Evolutionary conservation across 2,888 invertebrate species (phyloP).

Genomic region (Chrysomela aeneicollis): DNA sequence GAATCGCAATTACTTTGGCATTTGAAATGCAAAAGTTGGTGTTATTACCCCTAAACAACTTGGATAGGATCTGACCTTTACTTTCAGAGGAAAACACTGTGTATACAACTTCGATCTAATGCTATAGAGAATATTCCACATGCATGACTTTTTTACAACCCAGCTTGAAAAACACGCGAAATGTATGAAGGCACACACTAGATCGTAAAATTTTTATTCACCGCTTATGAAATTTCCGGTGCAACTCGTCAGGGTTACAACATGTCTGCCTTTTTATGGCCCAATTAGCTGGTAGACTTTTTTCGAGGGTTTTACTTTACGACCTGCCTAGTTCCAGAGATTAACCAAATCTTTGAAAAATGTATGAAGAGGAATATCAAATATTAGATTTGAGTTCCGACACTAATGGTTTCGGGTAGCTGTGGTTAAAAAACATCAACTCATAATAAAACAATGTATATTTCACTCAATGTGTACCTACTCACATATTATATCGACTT

Average conservation of each 20-base stretch:
- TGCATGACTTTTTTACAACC: conserved; percentile 9
- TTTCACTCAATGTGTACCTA: no score
- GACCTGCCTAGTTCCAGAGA: neutral
- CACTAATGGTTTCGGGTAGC: neutral
- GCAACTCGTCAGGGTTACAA: conserved; percentile 13
- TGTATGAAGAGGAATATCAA: neutral
- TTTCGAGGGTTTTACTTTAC: conserved; percentile 5
- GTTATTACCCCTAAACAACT: no score
- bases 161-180: neutral
- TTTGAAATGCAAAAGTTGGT: no score
- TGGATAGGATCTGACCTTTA: no score
- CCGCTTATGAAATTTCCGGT: conserved; percentile 17
- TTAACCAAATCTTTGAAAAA: neutral
- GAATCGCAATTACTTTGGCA: no score
- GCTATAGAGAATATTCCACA: no score
- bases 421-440: neutral
- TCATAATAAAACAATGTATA: neutral
- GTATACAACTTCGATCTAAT: no score
- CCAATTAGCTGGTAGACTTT: conserved; percentile 13
- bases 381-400: neutral
- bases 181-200: conserved; percentile 9
- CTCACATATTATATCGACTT: no score
- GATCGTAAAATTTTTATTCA: conserved; percentile 15
- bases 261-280: conserved; percentile 17
- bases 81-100: no score